Base-by-base conservation (phyloP, 2,113 vertebrate species). In the Epinephelus cyanopodus region DNA sequence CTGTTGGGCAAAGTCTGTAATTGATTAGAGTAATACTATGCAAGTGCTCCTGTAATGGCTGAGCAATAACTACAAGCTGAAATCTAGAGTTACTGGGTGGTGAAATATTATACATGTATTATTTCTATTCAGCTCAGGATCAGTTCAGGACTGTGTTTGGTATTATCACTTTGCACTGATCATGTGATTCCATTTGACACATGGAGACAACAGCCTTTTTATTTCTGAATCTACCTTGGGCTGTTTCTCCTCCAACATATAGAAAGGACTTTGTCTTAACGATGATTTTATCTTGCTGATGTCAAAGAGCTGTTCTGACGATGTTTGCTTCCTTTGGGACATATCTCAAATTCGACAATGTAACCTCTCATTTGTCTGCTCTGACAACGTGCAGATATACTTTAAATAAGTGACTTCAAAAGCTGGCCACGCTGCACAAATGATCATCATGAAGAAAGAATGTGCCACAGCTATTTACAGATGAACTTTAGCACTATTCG, bases 21-120 rank as follows among this genome's bases (percentile, higher is more conserved):
- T 4, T 74, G 42, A 62, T 42, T 62, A 63, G 48, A 77, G 19
- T 56, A 14, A 63, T 48, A 23, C 5, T 11, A 11, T 65, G 19
- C 52, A n/a, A 45, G 54, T 23, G 47, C 53, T 37, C 45, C 33
- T 48, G 37, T 81, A 61, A 77, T 60, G 73, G 45, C 12, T 68
- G 64, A 69, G 15, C n/a, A 57, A 47, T 37, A 21, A 23, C 57
- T 6, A 17, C 6, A 33, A 60, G 42, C 13, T 39, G 9, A 25
- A 4, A 11, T 18, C 25, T 9, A 45, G 19, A 68, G 10, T 45
- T 27, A 3, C 7, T 56, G 18, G 11, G 25, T 48, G 63, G 60
- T 53, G 11, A 37, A 78, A 45, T 6, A 33, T 52, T 4, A 18
- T 18, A 14, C n/a, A 14, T 58, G 39, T 47, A 21, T 64, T 1